Base-by-base conservation (phyloP, 2,888 invertebrate species). In the Euplagia quadripunctaria region DNA sequence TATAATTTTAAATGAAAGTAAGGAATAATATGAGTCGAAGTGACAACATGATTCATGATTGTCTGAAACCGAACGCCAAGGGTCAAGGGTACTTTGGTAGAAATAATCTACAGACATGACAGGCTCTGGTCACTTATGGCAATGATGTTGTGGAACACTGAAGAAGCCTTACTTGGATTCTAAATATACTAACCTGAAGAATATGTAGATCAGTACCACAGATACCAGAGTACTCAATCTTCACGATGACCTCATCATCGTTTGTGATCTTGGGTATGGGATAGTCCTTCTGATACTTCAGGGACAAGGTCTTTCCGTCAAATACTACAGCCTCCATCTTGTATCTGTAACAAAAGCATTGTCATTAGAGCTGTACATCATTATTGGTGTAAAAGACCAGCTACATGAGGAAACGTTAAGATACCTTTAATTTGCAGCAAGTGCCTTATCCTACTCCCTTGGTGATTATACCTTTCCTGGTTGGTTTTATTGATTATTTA, bases 131-230 rank as follows among this genome's bases (percentile, higher is more conserved):
- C 31, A 31, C 31, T 31, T 31, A 31, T 31, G 31, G 31, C 31
- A 2, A 31, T 31, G 31, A 1, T 31, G 31, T 31, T 46, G 1
- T 46, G 43, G 31, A 12, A 20, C 11, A 20, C 12, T 58, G 9
- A 0, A 12, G 4, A 20, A 58, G 58, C 0, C 2, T 31, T 31
- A 31, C 31, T 2, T 31, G 31, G 31, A 31, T 31, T 31, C 31
- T 31, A 31, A 31, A 31, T 31, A 31, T 31, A 31, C 20, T 58
- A 0, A 58, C 31, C 4, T 46, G 20, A 20, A 9, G 17, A 69
- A 97, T 97, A 83, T 97, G 97, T 8, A 98, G 91, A 89, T 98
- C 98, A 0, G 97, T 97, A 0, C 97, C 97, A 84, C 98, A 98
- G 49, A 97, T 93, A 0, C 98, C 97, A 0, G 97, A 92, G 85